These are phyloP conservation scores for Lasioglossum vierecki DNA, from an alignment of 2,888 invertebrate species.

Conservation along the genomic window DNA sequence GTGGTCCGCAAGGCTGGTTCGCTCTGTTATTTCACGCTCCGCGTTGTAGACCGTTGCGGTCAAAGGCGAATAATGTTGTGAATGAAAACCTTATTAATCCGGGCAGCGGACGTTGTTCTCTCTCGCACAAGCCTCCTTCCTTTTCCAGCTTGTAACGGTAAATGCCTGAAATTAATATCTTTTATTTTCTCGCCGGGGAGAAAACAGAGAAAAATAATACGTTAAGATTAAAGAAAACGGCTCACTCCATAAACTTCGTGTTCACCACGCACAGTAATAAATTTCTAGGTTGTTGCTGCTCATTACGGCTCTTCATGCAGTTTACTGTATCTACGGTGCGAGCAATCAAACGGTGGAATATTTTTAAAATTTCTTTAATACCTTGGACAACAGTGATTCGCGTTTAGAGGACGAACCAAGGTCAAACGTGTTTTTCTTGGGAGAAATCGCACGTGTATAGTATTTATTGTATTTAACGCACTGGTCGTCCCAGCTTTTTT, in stretches of 20 bases:
- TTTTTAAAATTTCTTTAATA: background rate
- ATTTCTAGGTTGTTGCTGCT: background rate
- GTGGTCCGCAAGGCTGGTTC: background rate
- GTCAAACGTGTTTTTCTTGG: background rate
- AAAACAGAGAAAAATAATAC: background rate
- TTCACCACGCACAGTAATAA: background rate
- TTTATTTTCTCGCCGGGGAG: background rate
- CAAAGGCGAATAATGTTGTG: conserved; percentile 11
- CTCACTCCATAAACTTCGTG: background rate
- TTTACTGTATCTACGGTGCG: background rate
- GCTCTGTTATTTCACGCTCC: conserved; percentile 3
- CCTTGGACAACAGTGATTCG: background rate
- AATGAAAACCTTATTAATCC: conserved; percentile 9
- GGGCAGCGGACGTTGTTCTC: background rate
- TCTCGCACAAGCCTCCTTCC: background rate
- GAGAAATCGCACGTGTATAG: background rate
- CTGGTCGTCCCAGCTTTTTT: background rate
- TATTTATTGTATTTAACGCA: background rate
- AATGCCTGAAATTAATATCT: conserved; percentile 13
- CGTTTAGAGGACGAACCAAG: background rate
- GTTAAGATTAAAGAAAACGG: background rate
- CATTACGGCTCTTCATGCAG: background rate
- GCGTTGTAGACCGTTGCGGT: background rate
- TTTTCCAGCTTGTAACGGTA: background rate
- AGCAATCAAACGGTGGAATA: background rate